phyloP scores from a whole-genome alignment of 2,797 vertebrate genomes.

The Margarornis squamiger region DNA sequence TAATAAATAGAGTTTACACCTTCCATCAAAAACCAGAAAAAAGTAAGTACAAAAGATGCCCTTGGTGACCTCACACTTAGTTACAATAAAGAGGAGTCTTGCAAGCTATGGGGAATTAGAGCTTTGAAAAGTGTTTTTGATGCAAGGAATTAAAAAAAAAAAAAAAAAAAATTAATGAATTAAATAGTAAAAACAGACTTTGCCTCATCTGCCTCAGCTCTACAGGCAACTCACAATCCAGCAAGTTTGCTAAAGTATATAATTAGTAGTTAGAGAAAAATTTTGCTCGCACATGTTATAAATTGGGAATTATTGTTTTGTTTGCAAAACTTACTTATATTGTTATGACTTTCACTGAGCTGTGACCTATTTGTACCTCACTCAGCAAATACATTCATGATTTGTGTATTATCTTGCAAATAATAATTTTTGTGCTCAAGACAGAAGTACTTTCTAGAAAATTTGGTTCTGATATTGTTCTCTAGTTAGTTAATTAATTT shows the following conservation, averaged over 20 bases:
- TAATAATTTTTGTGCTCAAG: background rate
- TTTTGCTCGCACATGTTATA: background rate
- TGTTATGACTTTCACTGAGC: background rate
- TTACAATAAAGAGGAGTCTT: background rate
- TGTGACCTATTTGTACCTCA: background rate
- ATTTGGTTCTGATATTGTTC: background rate
- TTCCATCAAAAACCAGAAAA: background rate
- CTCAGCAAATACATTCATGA: background rate
- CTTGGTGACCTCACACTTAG: background rate
- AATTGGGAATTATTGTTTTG: background rate
- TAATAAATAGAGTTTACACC: background rate
- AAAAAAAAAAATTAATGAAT: background rate
- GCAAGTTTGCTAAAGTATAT: background rate
- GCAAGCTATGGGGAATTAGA: background rate
- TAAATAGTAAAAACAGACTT: background rate
- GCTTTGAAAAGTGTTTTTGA: background rate
- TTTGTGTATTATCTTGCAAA: background rate
- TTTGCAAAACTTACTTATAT: background rate
- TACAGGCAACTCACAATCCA: background rate
- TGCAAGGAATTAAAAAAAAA: background rate
- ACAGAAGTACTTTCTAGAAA: background rate
- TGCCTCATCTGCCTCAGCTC: background rate
- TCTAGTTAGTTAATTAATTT: background rate
- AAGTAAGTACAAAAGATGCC: background rate
- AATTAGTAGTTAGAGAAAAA: background rate